These are phyloP conservation scores for Trididemnum miniatum DNA, from an alignment of 23 tunicate species.

Conservation along the genomic window DNA sequence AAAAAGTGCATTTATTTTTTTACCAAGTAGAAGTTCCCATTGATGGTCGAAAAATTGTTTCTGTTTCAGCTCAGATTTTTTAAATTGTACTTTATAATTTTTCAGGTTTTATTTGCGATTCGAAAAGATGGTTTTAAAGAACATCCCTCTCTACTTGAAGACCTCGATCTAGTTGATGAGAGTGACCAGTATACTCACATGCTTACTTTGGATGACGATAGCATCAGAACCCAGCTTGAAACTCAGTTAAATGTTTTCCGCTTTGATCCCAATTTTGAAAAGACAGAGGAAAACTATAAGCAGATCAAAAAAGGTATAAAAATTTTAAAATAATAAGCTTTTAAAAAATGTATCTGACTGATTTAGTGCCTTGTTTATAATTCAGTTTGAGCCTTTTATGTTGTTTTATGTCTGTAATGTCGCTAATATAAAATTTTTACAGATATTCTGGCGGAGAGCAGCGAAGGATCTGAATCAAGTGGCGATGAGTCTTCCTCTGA, in stretches of 20 bases:
- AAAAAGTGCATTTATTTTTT: too few species aligned
- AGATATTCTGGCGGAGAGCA: slow-evolving; percentile 88
- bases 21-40: too few species aligned
- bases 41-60: not conserved
- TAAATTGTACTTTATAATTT: not conserved
- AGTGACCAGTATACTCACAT: slow-evolving; percentile 94
- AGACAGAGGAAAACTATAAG: slow-evolving; percentile 87
- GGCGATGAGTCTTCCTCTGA: slow-evolving; percentile 48
- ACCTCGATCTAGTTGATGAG: slow-evolving; percentile 85
- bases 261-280: slow-evolving; percentile 76
- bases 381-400: not conserved
- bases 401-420: too few species aligned
- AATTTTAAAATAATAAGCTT: not conserved
- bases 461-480: slow-evolving; percentile 56
- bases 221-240: slow-evolving; percentile 44
- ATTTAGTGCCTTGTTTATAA: not conserved
- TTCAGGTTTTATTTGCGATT: slow-evolving; percentile 89
- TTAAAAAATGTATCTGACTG: not conserved
- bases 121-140: slow-evolving; percentile 96
- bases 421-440: too few species aligned
- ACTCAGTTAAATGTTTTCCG: slow-evolving; percentile 76
- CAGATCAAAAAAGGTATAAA: slow-evolving; percentile 80
- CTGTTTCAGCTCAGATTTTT: not conserved
- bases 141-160: slow-evolving; percentile 71
- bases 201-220: slow-evolving; percentile 83